Percentiles rank a stretch among this genome's conserved stretches.
Conservation (phyloP, 2,888 invertebrate genomes). For the Coenonympha glycerion region DNA sequence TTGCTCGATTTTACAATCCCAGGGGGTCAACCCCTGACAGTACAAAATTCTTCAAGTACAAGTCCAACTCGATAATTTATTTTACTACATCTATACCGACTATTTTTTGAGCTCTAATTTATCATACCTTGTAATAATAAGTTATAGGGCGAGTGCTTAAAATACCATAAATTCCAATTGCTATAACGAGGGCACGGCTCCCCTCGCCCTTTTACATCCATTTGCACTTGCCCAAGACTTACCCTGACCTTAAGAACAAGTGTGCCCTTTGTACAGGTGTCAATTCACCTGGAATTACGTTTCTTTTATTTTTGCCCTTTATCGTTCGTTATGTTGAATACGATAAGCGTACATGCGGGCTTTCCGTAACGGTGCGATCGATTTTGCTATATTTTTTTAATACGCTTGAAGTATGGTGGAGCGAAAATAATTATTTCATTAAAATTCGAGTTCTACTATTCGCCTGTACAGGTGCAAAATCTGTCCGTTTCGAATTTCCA, state of each 20-base stretch:
- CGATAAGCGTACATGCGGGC: conserved; percentile 35
- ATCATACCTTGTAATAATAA: too few species aligned
- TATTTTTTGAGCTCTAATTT: too few species aligned
- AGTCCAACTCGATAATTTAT: too few species aligned
- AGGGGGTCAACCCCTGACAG: too few species aligned
- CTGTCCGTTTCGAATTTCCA: background rate
- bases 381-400: conserved; percentile 25
- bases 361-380: conserved; percentile 37
- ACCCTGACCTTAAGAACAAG: conserved; percentile 42
- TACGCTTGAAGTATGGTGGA: background rate
- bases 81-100: too few species aligned
- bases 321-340: conserved; percentile 9
- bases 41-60: too few species aligned
- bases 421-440: background rate
- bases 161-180: conserved; percentile 2
- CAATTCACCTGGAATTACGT: conserved; percentile 57
- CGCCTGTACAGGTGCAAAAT: too few species aligned
- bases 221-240: conserved; percentile 31
- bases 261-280: conserved; percentile 57
- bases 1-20: too few species aligned
- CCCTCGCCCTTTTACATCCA: conserved; percentile 21
- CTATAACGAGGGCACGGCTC: conserved; percentile 6
- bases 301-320: conserved; percentile 28
- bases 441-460: too few species aligned
- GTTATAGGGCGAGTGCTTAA: background rate